phyloP scores from a whole-genome alignment of 2,888 invertebrate species.

The Mesorhabditis sp. region DNA sequence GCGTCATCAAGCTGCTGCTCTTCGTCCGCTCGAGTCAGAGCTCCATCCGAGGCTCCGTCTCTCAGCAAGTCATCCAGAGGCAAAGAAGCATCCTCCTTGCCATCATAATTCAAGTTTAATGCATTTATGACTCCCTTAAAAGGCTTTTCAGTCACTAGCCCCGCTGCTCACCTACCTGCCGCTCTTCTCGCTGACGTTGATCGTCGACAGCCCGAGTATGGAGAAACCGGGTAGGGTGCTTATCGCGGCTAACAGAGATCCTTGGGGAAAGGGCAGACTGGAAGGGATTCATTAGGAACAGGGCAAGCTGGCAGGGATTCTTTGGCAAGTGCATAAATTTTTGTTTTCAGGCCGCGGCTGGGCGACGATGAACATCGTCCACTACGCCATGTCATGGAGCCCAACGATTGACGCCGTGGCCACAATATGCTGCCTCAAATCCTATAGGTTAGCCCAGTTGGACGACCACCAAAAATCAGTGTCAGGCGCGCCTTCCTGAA shows the following conservation, averaged over 20 bases:
- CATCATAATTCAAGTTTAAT: not conserved
- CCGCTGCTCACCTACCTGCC: not conserved
- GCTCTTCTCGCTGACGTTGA: not conserved
- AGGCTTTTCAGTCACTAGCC: not conserved
- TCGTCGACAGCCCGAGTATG: conserved; percentile 4
- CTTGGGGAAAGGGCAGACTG: too few relatives aligned
- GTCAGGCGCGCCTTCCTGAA: too few relatives aligned
- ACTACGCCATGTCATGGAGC: too few relatives aligned
- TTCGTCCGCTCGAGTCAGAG: conserved; percentile 6
- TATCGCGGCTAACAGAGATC: not conserved
- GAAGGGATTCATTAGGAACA: too few relatives aligned
- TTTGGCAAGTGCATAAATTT: too few relatives aligned
- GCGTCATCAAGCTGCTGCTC: not conserved
- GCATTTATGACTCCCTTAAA: not conserved
- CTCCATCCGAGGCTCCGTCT: not conserved
- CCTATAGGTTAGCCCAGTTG: too few relatives aligned
- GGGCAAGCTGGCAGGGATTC: too few relatives aligned
- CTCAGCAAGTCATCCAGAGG: conserved; percentile 4
- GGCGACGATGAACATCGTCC: too few relatives aligned
- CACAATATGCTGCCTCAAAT: too few relatives aligned
- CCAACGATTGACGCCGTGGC: too few relatives aligned
- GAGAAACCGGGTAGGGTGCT: not conserved
- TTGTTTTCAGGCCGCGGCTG: too few relatives aligned
- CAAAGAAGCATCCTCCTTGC: not conserved
- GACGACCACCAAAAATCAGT: too few relatives aligned